Conservation (phyloP, 2,888 invertebrate species). For the Anodontia alba region DNA sequence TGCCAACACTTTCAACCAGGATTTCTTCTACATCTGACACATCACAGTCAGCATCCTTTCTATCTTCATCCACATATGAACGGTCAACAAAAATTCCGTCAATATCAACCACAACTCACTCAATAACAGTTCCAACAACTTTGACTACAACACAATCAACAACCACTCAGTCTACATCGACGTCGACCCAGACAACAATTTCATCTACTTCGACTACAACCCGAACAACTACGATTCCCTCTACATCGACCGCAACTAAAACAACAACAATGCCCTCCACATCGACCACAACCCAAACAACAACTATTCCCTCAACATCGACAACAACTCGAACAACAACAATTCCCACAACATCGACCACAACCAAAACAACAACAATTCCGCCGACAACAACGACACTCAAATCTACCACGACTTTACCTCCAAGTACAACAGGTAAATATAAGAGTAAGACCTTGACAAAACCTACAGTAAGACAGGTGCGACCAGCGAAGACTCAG, state of each 20-base stretch:
- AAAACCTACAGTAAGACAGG: too few relatives aligned
- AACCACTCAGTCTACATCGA: neutral
- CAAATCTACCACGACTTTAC: neutral
- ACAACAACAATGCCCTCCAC: neutral
- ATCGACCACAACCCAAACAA: neutral
- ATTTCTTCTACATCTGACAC: too few relatives aligned
- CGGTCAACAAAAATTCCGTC: too few relatives aligned
- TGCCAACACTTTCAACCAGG: too few relatives aligned
- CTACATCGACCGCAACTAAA: neutral
- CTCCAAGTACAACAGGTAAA: neutral
- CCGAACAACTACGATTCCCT: neutral
- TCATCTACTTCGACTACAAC: neutral
- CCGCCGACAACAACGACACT: neutral
- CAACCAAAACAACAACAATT: neutral
- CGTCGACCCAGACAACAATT: neutral
- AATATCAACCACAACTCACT: too few relatives aligned
- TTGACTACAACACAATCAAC: too few relatives aligned
- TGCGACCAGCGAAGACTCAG: too few relatives aligned
- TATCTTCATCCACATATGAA: too few relatives aligned
- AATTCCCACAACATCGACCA: neutral
- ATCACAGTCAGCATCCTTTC: too few relatives aligned
- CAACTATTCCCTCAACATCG: neutral
- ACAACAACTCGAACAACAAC: neutral
- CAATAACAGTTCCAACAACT: too few relatives aligned
- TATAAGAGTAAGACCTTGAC: too few relatives aligned